Evolutionary conservation across 2,113 vertebrate genomes (phyloP).

Genomic region (Sapayoa aenigma): DNA sequence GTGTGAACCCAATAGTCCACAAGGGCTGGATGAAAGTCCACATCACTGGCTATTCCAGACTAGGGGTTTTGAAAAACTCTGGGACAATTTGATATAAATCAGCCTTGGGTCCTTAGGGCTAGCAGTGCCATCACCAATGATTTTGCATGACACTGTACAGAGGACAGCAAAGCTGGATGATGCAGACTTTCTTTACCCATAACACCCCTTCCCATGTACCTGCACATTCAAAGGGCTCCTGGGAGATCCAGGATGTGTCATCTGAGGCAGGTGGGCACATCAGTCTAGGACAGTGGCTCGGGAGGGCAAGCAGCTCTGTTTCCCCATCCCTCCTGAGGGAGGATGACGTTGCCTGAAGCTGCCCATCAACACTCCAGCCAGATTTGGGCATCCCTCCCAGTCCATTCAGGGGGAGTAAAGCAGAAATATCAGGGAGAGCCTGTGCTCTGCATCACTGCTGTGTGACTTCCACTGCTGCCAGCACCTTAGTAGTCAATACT

Average conservation of each 20-base stretch:
- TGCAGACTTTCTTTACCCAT: neutral
- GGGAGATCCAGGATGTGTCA: neutral
- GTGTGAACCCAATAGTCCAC: neutral
- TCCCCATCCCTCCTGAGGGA: neutral
- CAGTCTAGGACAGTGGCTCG: neutral
- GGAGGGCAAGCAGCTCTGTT: neutral
- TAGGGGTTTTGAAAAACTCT: neutral
- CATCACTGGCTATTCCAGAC: neutral
- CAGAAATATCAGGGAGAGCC: neutral
- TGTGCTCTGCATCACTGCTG: neutral
- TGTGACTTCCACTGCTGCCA: neutral
- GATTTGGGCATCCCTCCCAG: neutral
- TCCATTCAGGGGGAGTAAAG: neutral
- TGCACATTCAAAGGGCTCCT: neutral
- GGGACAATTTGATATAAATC: neutral
- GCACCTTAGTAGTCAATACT: neutral
- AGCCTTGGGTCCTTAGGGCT: neutral
- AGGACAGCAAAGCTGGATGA: neutral
- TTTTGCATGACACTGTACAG: rapidly evolving
- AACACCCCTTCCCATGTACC: neutral
- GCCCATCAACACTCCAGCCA: neutral
- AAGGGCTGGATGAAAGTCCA: neutral
- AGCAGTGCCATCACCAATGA: neutral
- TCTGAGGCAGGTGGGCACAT: rapidly evolving
- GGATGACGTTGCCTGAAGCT: neutral